Evolutionary conservation across 2,113 vertebrate genomes (phyloP).

Genomic region (Phyllostomus discolor): DNA sequence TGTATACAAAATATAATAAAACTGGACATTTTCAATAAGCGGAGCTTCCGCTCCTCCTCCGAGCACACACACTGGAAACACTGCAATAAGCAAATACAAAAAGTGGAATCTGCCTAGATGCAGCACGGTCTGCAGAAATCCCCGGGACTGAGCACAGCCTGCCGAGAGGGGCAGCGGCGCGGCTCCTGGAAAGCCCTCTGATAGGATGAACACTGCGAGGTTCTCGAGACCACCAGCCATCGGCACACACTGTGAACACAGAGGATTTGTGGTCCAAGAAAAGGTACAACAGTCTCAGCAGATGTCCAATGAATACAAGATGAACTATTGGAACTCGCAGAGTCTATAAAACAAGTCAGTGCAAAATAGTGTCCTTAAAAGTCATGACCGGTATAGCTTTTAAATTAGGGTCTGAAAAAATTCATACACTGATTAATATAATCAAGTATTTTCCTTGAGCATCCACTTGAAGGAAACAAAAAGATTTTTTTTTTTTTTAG

Average conservation of each 20-base stretch:
- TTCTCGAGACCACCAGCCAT: conserved; percentile 35
- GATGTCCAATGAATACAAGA: conserved; percentile 69
- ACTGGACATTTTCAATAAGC: background rate
- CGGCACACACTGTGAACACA: conserved; percentile 37
- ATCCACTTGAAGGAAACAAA: background rate
- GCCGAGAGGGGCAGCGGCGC: background rate
- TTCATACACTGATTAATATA: conserved; percentile 41
- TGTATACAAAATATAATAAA: background rate
- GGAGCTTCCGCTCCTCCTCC: background rate
- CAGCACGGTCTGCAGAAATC: background rate
- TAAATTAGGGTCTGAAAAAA: conserved; percentile 47
- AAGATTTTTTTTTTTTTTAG: background rate
- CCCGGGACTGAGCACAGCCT: background rate
- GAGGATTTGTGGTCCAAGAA: conserved; percentile 69
- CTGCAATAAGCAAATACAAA: background rate
- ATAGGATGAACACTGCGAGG: conserved; percentile 40
- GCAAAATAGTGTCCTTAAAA: conserved; percentile 48
- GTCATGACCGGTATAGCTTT: conserved; percentile 30
- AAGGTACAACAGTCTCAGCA: conserved; percentile 68
- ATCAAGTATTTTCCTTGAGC: conserved; percentile 7
- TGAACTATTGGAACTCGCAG: conserved; percentile 45
- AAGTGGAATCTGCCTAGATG: background rate
- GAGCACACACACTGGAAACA: background rate
- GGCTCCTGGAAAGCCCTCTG: background rate
- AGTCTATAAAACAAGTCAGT: conserved; percentile 47